These are phyloP conservation scores for Anodontia alba DNA, from an alignment of 2,888 invertebrate genomes.

Conservation along the genomic window DNA sequence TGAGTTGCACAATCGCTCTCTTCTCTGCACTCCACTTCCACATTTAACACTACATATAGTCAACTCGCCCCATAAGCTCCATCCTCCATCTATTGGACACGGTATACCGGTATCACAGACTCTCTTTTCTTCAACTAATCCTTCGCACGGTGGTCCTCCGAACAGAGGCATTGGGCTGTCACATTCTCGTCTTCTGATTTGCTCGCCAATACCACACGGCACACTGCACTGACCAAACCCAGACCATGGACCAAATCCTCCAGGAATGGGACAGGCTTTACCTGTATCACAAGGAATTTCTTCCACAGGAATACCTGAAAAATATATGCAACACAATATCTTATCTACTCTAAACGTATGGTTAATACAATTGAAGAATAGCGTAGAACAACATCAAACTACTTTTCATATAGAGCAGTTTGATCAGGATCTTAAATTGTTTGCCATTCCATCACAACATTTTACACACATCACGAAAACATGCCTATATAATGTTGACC, in stretches of 20 bases:
- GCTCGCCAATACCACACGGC: constrained; percentile 33
- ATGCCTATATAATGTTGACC: too few species aligned
- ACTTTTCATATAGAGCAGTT: too few species aligned
- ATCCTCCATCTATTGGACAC: constrained; percentile 53
- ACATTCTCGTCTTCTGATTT: constrained; percentile 38
- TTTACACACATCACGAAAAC: too few species aligned
- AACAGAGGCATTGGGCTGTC: constrained; percentile 48
- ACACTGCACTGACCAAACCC: constrained; percentile 18
- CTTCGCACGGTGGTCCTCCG: constrained; percentile 54
- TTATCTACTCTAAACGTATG: too few species aligned
- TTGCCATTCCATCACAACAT: too few species aligned
- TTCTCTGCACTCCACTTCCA: constrained; percentile 21
- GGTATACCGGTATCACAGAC: constrained; percentile 38
- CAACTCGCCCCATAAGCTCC: constrained; percentile 40
- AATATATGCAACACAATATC: too few species aligned
- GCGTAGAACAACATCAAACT: too few species aligned
- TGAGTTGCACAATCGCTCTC: constrained; percentile 30
- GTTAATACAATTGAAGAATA: too few species aligned
- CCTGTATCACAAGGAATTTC: constrained; percentile 22
- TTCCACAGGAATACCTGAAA: constrained; percentile 29
- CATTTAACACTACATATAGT: constrained; percentile 21
- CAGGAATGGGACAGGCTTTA: constrained; percentile 25
- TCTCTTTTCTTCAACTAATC: constrained; percentile 24
- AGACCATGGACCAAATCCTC: constrained; percentile 32
- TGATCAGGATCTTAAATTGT: too few species aligned